Base-by-base conservation (phyloP, 2,888 invertebrate species). In the Ashinkailepas kermadecensis region DNA sequence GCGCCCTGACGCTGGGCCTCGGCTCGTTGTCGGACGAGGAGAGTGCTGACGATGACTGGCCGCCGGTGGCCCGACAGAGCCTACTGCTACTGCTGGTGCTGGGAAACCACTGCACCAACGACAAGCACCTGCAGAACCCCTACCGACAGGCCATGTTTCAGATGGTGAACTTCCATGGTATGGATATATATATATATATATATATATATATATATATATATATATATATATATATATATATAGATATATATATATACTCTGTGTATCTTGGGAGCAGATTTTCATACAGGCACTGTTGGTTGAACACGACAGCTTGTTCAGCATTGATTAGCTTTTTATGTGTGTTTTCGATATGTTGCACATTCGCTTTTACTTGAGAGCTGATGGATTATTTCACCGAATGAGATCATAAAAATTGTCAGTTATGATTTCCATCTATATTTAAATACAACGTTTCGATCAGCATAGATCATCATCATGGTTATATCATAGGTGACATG, bases 31-130 rank as follows among this genome's bases (percentile, higher is more conserved):
- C 83, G 21, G 67, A 83, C n/a, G 84, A 84, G 54, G 85, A 84
- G 59, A 82, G 85, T 64, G 84, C 83, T 64, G 84, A 84, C 79
- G 85, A 85, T n/a, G 64, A 84, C 85, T 39, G 93, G 93, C 78
- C 87, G 21, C 86, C 88, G 0, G 89, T 98, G 84, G 95, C 97
- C 82, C 95, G 94, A 89, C 96, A 97, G 88, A 95, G 97, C 84
- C 91, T 97, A 83, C 89, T 98, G 56, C 89, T 99, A 80, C 89
- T 97, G 58, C 89, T 99, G 82, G 93, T 97, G 78, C 88, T 99
- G 83, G 93, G 95, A 18, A 97, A 97, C 89, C 97, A 97, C 87
- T 96, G 95, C 87, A 93, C 94, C 74, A 89, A 90, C 21, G 86
- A 86, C 54, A 82, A 85, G 39, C 86, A 85, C 9, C 83, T 87